A percentile compares a stretch with the other conserved stretches of the same genome.
Evolutionary conservation across 1,140 invertebrate genomes (phyloP).

Genomic region (Gyrodactylus bullatarudis): DNA sequence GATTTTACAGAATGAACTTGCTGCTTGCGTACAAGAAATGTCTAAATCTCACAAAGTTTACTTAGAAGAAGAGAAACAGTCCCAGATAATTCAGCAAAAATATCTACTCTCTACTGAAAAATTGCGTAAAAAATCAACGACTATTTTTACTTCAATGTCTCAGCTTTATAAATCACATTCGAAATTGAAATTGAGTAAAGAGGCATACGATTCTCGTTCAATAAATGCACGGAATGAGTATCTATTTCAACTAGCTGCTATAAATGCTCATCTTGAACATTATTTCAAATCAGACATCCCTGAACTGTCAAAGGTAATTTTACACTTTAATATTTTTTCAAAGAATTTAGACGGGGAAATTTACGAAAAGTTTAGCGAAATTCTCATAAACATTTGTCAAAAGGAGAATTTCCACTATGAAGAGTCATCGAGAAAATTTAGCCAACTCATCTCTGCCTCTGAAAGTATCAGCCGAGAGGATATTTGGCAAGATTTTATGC

Average conservation of each 20-base stretch:
- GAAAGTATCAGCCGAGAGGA: background rate
- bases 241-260: slow-evolving; percentile 1
- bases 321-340: background rate
- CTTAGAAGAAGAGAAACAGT: slow-evolving; percentile 3
- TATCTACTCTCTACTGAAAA: background rate
- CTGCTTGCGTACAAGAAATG: slow-evolving; percentile 2
- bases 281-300: background rate
- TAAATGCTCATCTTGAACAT: background rate
- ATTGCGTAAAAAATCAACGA: background rate
- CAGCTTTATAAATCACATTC: background rate
- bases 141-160: slow-evolving; percentile 1
- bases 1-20: background rate
- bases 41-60: slow-evolving; percentile 1
- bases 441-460: background rate
- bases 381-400: background rate
- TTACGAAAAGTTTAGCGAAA: background rate
- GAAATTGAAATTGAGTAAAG: background rate
- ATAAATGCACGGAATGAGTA: slow-evolving; percentile 1
- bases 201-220: background rate
- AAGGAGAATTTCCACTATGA: background rate
- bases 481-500: background rate
- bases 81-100: background rate
- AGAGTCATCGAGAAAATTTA: background rate
- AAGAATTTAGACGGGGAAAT: background rate
- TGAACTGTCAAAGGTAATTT: background rate